A percentile compares a stretch with the other conserved stretches of the same genome.
These are phyloP conservation scores for Drosophila novamexicana DNA, from an alignment of 1,140 invertebrate species.

Conservation along the genomic window DNA sequence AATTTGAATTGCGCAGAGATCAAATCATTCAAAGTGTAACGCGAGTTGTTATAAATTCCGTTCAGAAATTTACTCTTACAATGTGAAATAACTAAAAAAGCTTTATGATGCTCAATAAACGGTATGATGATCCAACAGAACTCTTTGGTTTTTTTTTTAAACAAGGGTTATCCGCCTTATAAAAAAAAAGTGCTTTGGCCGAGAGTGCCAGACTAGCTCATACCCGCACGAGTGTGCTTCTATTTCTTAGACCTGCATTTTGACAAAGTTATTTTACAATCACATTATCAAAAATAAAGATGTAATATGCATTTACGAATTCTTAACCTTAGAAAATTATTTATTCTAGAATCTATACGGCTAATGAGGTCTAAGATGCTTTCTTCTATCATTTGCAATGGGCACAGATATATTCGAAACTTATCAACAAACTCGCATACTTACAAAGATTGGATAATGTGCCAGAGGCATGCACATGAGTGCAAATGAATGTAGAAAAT, in stretches of 20 bases:
- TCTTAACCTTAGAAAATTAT: no score
- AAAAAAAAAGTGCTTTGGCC: not conserved
- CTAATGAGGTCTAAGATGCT: not conserved
- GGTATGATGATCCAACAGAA: slow-evolving; percentile 9
- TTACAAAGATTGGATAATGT: slow-evolving; percentile 89
- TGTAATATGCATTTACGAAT: no score
- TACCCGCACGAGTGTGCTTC: no score
- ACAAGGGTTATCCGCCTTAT: no score
- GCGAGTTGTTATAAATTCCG: slow-evolving; percentile 82
- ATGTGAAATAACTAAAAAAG: slow-evolving; percentile 66
- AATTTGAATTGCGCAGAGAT: slow-evolving; percentile 8
- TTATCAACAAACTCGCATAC: slow-evolving; percentile 14
- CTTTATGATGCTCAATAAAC: slow-evolving; percentile 69
- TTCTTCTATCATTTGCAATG: no score
- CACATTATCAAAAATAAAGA: no score
- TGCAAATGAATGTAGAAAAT: slow-evolving; percentile 94
- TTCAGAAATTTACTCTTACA: slow-evolving; percentile 78
- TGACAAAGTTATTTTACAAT: no score
- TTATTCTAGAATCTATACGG: not conserved
- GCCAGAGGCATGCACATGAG: slow-evolving; percentile 91
- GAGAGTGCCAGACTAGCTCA: not conserved
- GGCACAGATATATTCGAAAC: not conserved
- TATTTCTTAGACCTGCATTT: no score
- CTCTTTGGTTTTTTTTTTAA: not conserved
- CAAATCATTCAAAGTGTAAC: slow-evolving; percentile 59